Percentiles rank a stretch among this genome's conserved stretches.
Evolutionary conservation across 2,888 invertebrate species (phyloP).

Genomic region (Smittia sp.): DNA sequence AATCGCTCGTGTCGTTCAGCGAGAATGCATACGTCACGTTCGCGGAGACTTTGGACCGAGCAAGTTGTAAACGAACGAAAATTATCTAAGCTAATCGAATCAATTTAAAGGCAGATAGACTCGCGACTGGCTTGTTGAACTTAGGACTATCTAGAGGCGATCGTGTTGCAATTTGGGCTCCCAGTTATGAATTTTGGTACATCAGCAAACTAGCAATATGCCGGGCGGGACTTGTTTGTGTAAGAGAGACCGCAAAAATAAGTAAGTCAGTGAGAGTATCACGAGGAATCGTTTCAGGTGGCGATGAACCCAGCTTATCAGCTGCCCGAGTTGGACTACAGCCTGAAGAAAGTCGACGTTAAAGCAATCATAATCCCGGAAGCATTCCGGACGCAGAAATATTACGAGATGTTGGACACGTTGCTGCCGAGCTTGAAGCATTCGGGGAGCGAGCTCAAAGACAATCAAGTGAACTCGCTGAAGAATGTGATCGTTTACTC

Average conservation of each 20-base stretch:
- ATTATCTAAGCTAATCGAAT: neutral
- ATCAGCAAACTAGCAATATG: conserved; percentile 67
- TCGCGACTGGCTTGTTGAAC: conserved; percentile 70
- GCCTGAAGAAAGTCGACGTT: conserved; percentile 67
- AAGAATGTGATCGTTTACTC: conserved; percentile 60
- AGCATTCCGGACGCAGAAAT: conserved; percentile 63
- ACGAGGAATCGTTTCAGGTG: conserved; percentile 57
- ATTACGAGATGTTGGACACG: conserved; percentile 62
- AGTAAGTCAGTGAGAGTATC: neutral
- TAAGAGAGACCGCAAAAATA: conserved; percentile 46
- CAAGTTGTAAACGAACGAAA: conserved; percentile 42
- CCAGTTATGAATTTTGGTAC: conserved; percentile 76
- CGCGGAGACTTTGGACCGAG: conserved; percentile 54
- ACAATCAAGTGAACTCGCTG: conserved; percentile 55
- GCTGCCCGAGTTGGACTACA: conserved; percentile 66
- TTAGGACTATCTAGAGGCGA: conserved; percentile 71
- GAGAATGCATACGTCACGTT: conserved; percentile 58
- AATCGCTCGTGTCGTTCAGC: conserved; percentile 59
- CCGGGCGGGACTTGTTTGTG: conserved; percentile 67
- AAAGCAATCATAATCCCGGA: conserved; percentile 66
- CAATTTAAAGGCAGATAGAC: conserved; percentile 57
- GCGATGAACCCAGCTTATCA: conserved; percentile 76
- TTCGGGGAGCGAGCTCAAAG: conserved; percentile 54
- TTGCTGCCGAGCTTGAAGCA: conserved; percentile 56
- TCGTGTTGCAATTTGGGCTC: conserved; percentile 74